phyloP scores from a whole-genome alignment of 2,888 invertebrate species.

The Drepana falcataria region DNA sequence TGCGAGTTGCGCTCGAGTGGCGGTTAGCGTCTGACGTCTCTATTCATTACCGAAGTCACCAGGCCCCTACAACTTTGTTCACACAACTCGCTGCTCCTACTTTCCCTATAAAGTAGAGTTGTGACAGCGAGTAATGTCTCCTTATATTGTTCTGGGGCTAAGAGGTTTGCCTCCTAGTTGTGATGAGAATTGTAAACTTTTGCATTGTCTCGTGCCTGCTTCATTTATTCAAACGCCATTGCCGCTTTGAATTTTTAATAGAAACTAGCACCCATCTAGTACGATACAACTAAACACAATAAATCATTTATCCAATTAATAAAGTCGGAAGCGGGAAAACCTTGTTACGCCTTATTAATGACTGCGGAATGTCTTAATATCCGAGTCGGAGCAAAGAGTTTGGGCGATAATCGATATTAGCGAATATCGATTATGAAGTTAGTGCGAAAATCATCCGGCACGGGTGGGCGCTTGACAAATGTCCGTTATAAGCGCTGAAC shows the following conservation, averaged over 20 bases:
- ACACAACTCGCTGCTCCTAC: constrained; percentile 60
- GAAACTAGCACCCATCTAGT: constrained; percentile 17
- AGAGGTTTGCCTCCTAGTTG: constrained; percentile 71
- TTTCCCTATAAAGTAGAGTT: constrained; percentile 76
- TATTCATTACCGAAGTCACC: constrained; percentile 73
- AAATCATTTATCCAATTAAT: constrained; percentile 23
- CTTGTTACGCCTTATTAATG: constrained; percentile 57
- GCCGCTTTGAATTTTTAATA: constrained; percentile 44
- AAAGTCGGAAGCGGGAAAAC: constrained; percentile 32
- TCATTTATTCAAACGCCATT: constrained; percentile 46
- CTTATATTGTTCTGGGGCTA: constrained; percentile 77
- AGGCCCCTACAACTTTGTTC: constrained; percentile 66
- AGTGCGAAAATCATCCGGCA: constrained; percentile 67
- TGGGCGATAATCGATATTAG: constrained; percentile 55
- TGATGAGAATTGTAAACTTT: constrained; percentile 72
- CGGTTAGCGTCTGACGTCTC: constrained; percentile 67
- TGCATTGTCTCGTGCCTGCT: constrained; percentile 48
- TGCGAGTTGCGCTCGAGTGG: constrained; percentile 60
- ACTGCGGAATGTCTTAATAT: constrained; percentile 50
- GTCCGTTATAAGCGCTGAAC: constrained; percentile 73
- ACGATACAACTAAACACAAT: constrained; percentile 23
- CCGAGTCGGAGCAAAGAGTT: constrained; percentile 47
- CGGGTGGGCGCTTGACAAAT: constrained; percentile 71
- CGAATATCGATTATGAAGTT: constrained; percentile 73
- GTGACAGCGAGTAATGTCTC: constrained; percentile 77